Percentiles rank a stretch among this genome's conserved stretches.
Evolutionary conservation across 2,888 invertebrate genomes (phyloP).

Genomic region (Pyrrhia umbra): DNA sequence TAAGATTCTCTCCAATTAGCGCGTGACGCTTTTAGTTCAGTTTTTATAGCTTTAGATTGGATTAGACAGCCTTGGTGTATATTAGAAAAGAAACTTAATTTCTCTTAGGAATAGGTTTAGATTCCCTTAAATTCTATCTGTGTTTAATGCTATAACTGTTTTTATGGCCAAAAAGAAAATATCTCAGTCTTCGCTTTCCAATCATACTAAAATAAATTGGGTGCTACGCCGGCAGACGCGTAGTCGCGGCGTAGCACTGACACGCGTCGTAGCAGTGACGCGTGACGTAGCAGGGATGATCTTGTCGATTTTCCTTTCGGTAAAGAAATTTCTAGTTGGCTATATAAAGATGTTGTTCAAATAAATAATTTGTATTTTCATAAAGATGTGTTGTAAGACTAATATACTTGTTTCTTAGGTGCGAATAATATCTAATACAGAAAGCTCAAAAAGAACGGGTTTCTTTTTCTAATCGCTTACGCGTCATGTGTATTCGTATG

Average conservation of each 20-base stretch:
- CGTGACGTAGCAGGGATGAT: not conserved
- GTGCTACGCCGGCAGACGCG: slow-evolving; percentile 22
- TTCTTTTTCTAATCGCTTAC: no score
- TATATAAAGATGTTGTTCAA: no score
- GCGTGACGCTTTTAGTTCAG: slow-evolving; percentile 28
- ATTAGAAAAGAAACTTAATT: not conserved
- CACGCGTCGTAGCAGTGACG: slow-evolving; percentile 10
- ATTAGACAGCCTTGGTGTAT: slow-evolving; percentile 18
- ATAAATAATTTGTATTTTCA: no score
- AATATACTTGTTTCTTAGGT: no score
- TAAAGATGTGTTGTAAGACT: no score
- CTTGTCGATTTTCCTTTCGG: not conserved
- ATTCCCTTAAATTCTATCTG: not conserved
- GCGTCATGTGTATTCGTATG: no score
- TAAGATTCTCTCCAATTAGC: slow-evolving; percentile 64
- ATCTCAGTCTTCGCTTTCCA: slow-evolving; percentile 20
- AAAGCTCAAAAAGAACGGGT: no score
- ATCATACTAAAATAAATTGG: slow-evolving; percentile 31
- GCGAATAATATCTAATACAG: no score
- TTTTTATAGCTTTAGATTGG: slow-evolving; percentile 19
- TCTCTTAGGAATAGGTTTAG: not conserved
- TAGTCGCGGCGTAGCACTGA: slow-evolving; percentile 33
- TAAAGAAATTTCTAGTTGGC: no score
- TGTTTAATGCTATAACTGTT: not conserved
- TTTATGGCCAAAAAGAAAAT: not conserved